Conservation (phyloP, 2,113 vertebrate species). For the Nesogale talazaci region DNA sequence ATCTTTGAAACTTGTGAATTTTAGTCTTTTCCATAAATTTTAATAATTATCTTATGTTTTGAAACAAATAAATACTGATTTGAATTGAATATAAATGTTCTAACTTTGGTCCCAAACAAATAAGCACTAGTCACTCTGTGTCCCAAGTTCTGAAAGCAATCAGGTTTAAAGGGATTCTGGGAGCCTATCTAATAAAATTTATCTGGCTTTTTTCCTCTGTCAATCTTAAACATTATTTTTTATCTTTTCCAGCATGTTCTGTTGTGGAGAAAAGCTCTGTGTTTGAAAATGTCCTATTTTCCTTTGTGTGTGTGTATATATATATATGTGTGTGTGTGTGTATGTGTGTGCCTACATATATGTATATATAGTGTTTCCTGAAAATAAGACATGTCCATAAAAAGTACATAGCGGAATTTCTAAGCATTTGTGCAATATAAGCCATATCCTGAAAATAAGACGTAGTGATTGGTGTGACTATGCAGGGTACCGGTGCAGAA, state of each 20-base stretch:
- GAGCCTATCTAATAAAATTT: neutral
- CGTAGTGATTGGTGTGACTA: too few relatives aligned
- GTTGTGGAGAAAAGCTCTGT: neutral
- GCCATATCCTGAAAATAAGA: too few relatives aligned
- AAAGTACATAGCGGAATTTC: too few relatives aligned
- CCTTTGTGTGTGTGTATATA: too few relatives aligned
- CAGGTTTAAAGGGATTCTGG: neutral
- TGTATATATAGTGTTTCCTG: too few relatives aligned
- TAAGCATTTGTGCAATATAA: too few relatives aligned
- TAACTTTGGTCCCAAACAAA: neutral
- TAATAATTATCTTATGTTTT: constrained; percentile 18
- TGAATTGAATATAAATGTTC: constrained; percentile 41
- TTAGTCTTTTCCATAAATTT: neutral
- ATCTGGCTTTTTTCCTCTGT: neutral
- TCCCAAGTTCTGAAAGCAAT: neutral
- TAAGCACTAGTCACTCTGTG: neutral
- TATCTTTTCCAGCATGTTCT: neutral
- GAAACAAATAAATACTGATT: constrained; percentile 11
- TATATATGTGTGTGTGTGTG: too few relatives aligned
- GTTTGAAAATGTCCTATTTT: neutral
- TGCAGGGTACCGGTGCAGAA: too few relatives aligned
- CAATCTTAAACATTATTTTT: neutral
- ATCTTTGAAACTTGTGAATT: neutral
- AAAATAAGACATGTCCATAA: too few relatives aligned
- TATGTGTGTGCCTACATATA: too few relatives aligned